Percentiles rank a stretch among this genome's conserved stretches.
Conservation (phyloP, 2,888 invertebrate genomes). For the Ferdinandea cuprea region DNA sequence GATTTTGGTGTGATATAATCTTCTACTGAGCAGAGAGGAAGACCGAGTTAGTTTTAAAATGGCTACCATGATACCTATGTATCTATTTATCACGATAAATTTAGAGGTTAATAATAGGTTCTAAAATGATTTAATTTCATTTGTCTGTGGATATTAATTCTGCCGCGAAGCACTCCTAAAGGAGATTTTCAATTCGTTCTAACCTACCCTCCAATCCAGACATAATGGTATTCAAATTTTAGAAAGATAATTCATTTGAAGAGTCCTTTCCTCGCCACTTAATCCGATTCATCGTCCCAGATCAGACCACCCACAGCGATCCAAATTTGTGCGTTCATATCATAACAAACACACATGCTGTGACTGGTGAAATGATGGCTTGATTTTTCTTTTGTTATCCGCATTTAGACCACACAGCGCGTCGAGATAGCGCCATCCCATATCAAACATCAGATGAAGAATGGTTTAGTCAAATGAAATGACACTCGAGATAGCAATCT, state of each 20-base stretch:
- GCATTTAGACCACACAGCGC: constrained; percentile 57
- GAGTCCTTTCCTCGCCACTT: constrained; percentile 30
- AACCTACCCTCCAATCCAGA: background rate
- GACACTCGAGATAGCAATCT: constrained; percentile 52
- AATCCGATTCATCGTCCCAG: constrained; percentile 40
- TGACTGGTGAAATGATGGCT: constrained; percentile 44
- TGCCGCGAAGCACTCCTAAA: no score
- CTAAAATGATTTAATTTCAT: no score
- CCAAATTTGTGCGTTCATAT: constrained; percentile 56
- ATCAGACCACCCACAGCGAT: constrained; percentile 46
- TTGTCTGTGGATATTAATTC: no score
- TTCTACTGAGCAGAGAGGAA: no score
- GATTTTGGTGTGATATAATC: no score
- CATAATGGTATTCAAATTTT: background rate
- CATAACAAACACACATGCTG: constrained; percentile 38
- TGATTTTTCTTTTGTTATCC: constrained; percentile 38
- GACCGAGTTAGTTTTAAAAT: no score
- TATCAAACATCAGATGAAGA: constrained; percentile 9
- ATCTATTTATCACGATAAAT: no score
- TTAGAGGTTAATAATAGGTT: no score
- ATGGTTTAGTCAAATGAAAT: constrained; percentile 35
- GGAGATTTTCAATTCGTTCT: no score
- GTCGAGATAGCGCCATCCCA: constrained; percentile 43
- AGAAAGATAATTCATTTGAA: constrained; percentile 8
- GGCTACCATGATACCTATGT: no score